phyloP scores from a whole-genome alignment of 23 tunicate genomes.

The Corella eumyota region DNA sequence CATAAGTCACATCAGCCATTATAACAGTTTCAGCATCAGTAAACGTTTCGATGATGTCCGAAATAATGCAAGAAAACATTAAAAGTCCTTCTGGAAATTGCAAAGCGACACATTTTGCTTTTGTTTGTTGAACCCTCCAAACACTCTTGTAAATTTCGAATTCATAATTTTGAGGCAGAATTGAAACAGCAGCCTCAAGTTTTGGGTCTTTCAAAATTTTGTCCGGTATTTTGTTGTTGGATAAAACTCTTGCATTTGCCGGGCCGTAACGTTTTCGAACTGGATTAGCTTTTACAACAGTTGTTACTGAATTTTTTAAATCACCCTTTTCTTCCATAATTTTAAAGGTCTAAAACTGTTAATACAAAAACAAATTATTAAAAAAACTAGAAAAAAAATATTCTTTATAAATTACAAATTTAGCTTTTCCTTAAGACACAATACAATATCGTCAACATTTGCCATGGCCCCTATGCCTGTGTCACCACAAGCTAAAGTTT shows the following conservation, averaged over 20 bases:
- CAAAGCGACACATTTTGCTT: conserved; percentile 79
- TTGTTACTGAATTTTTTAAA: conserved; percentile 9
- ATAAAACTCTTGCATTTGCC: conserved; percentile 19
- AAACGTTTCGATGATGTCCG: conserved; percentile 88
- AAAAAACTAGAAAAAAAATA: not conserved
- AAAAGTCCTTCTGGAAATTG: conserved; percentile 97
- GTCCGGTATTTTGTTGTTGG: conserved; percentile 65
- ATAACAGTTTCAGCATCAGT: conserved; percentile 84
- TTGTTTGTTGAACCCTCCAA: conserved; percentile 51
- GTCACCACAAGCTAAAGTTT: conserved; percentile 84
- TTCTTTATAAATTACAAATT: not conserved
- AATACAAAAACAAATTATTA: not conserved
- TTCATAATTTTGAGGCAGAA: conserved; percentile 80
- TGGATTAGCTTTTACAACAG: conserved; percentile 84
- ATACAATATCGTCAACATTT: conserved; percentile 33
- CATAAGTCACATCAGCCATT: conserved; percentile 98
- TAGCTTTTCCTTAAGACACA: no score
- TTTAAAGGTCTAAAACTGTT: not conserved
- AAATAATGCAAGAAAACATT: conserved; percentile 81
- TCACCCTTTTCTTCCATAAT: not conserved
- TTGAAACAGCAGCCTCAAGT: conserved; percentile 55
- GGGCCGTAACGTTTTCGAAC: conserved; percentile 66
- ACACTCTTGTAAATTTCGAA: conserved; percentile 96
- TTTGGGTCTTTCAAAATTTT: conserved; percentile 58
- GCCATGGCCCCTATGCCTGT: conserved; percentile 81